Base-by-base conservation (phyloP, 2,888 invertebrate species). In the Boloria selene region DNA sequence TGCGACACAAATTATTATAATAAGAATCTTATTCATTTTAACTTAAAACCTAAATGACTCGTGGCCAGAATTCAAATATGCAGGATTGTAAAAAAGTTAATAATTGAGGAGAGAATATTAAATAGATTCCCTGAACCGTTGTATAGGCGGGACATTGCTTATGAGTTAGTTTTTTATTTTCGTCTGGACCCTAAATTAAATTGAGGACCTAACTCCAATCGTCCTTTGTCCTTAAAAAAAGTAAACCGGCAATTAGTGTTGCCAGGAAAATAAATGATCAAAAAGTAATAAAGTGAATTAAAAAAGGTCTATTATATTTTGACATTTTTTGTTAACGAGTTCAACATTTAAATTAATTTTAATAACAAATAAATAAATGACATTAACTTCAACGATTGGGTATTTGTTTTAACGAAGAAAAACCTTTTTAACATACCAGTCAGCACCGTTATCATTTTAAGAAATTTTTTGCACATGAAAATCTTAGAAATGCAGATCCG, bases 101-200 rank as follows among this genome's bases (percentile, higher is more conserved):
- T 84, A 81, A 86, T 81, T 82, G 78, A 78, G 77, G 76, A 76
- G 70, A 75, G 78, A 79, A 83, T 82, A 80, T 81, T 77, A 77
- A 74, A 79, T 82, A 83, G 83, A 80, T 82, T 83, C 82, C 75
- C 74, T 78, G 80, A 81, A 82, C 63, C 75, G 68, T 68, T 73
- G 75, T 72, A 83, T 80, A 85, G 88, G 87, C 88, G 88, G 87
- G 87, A 86, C 86, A 86, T 72, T 75, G 76, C 80, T 84, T 86
- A 86, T 83, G 84, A 83, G 74, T 81, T 82, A 60, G 70, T 74
- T 77, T 78, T 73, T 83, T 81, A 87, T 86, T 88, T 85, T 82
- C 80, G 88, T 87, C 88, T 88, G 87, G 82, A 74, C 82, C 78
- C 83, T 77, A 86, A 88, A 89, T 88, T 87, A 86, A 88, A 88